phyloP scores from a whole-genome alignment of 2,888 invertebrate species.

The Eurytoma californica region DNA sequence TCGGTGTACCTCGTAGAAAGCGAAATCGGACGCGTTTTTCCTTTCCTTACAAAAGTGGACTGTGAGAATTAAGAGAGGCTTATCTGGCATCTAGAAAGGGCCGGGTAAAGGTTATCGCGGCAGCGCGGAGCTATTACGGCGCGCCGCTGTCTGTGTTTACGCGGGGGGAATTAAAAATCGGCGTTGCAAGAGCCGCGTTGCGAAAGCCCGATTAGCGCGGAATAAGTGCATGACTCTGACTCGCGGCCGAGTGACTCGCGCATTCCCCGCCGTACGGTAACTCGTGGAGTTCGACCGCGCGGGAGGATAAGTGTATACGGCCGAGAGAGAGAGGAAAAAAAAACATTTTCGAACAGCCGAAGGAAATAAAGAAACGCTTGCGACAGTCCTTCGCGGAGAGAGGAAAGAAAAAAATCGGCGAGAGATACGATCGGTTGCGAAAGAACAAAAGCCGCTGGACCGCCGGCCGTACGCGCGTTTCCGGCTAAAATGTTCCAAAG shows the following conservation, averaged over 20 bases:
- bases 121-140: not conserved
- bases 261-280: no score
- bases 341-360: no score
- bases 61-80: not conserved
- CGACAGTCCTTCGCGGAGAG: no score
- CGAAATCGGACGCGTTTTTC: conserved; percentile 9
- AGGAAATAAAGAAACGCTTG: no score
- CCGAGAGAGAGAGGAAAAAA: no score
- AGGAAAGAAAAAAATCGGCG: no score
- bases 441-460: not conserved
- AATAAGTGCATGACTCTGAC: not conserved
- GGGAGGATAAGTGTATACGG: not conserved
- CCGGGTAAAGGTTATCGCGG: not conserved
- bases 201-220: not conserved
- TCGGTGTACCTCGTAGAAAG: conserved; percentile 13
- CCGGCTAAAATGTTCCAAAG: conserved; percentile 7
- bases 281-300: not conserved
- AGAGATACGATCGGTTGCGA: no score
- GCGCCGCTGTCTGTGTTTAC: not conserved
- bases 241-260: not conserved
- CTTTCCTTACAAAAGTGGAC: not conserved
- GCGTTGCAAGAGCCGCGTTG: not conserved
- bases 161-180: not conserved
- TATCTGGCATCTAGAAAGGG: not conserved
- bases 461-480: not conserved